phyloP scores from a whole-genome alignment of 2,797 vertebrate genomes.

The Enteromius unitaeniatus region DNA sequence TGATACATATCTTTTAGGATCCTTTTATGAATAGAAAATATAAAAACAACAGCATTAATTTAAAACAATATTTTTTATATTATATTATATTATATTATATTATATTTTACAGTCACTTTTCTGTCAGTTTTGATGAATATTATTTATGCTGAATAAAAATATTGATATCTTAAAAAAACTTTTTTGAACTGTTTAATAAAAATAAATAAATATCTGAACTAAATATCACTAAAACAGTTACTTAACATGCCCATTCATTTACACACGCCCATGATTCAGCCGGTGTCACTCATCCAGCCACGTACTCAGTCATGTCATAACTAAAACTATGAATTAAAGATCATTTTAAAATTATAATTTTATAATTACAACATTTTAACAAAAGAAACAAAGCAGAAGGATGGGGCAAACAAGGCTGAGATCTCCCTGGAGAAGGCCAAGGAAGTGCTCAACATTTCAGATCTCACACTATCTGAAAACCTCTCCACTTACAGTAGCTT shows the following conservation, averaged over 20 bases:
- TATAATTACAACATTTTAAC: not conserved
- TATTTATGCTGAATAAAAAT: not conserved
- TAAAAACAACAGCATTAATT: not conserved
- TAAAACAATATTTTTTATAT: not conserved
- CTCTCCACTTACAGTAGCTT: constrained; percentile 14
- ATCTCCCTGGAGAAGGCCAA: constrained; percentile 6
- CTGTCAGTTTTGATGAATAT: not conserved
- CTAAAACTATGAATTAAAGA: not conserved
- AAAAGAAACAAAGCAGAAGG: constrained; percentile 13
- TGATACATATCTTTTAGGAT: not conserved
- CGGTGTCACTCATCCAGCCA: not conserved
- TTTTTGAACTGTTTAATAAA: not conserved
- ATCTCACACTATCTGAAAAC: constrained; percentile 7
- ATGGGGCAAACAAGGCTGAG: not conserved
- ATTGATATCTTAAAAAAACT: not conserved
- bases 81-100: too few species aligned
- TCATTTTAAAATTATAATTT: not conserved
- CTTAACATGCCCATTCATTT: not conserved
- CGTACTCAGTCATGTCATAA: not conserved
- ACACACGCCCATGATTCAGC: not conserved
- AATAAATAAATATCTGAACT: not conserved
- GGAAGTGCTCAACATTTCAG: constrained; percentile 25
- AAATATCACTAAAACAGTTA: not conserved
- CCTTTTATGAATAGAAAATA: not conserved
- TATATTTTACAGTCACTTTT: not conserved